Conservation (phyloP, 2,113 vertebrate genomes). For the Apus apus region DNA sequence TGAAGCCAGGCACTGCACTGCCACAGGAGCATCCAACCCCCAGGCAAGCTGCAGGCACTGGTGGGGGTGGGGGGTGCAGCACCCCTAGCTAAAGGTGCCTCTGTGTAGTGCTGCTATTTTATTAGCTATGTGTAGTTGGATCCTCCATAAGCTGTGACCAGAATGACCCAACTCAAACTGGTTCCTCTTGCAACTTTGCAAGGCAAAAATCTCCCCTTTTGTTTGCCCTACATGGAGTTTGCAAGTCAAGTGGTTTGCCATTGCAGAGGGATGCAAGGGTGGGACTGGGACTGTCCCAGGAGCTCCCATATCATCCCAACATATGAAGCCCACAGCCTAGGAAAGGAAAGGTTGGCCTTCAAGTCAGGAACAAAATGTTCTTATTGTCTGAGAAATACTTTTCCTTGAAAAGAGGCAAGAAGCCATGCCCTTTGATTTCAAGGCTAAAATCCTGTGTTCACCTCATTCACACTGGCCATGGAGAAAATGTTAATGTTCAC, state of each 20-base stretch:
- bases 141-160: not conserved
- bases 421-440: not conserved
- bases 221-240: not conserved
- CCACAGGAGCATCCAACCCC: not conserved
- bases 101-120: not conserved
- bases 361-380: not conserved
- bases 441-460: not conserved
- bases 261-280: no score
- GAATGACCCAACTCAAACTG: not conserved
- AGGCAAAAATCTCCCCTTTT: not conserved
- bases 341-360: not conserved
- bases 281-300: not conserved
- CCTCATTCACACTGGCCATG: not conserved
- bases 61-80: not conserved
- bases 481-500: not conserved
- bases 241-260: not conserved
- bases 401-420: not conserved
- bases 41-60: not conserved
- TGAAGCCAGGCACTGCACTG: rapidly evolving
- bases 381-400: not conserved
- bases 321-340: rapidly evolving
- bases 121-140: rapidly evolving
- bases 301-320: not conserved
- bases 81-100: not conserved
- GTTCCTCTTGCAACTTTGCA: not conserved